A percentile compares a stretch with the other conserved stretches of the same genome.
phyloP scores from a whole-genome alignment of 2,113 vertebrate species.

The Dasyurus viverrinus region DNA sequence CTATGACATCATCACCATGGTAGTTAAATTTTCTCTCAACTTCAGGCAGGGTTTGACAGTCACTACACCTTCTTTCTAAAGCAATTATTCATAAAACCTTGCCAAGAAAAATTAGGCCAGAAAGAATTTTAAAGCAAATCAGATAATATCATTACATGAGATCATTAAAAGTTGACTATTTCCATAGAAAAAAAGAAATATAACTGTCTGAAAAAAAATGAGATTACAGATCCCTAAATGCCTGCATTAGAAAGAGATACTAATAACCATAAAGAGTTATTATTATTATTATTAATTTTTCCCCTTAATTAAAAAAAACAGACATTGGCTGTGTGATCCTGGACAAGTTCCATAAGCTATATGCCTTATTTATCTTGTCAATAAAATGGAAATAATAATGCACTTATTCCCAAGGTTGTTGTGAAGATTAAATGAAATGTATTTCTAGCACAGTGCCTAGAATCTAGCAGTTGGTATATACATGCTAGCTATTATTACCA shows the following conservation, averaged over 20 bases:
- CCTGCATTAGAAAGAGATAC: neutral
- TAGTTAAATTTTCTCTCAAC: neutral
- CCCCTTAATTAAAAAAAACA: too few species aligned
- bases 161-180: neutral
- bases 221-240: neutral
- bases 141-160: neutral
- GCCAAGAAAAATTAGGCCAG: neutral
- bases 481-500: neutral
- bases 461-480: neutral
- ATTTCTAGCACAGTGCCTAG: neutral
- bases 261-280: neutral
- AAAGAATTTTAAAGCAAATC: neutral
- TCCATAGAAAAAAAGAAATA: neutral
- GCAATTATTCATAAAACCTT: neutral
- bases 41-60: neutral
- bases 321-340: too few species aligned
- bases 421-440: too few species aligned
- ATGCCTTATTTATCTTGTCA: neutral
- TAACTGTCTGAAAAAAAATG: neutral
- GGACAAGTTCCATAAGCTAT: neutral
- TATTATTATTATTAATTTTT: too few species aligned
- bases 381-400: neutral
- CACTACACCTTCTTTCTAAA: neutral
- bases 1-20: neutral
- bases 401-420: neutral